Evolutionary conservation across 2,797 vertebrate species (phyloP), one percentile per base, ranked within the genome.

Genomic region (Pipistrellus kuhlii): DNA sequence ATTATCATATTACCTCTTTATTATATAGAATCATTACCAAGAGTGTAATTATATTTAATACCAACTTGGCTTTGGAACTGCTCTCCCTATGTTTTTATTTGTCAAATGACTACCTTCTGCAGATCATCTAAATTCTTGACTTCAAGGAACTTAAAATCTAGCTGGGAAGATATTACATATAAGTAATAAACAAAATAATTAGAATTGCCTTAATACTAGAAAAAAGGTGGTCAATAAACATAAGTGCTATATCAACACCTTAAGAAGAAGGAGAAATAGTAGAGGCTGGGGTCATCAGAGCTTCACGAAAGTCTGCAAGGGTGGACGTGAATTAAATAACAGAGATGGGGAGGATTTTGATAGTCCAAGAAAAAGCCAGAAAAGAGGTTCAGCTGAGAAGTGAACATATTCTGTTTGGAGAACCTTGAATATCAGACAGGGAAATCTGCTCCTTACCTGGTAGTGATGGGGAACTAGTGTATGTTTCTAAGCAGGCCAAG

Each of bases 121-220:
- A 76, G 32, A 94, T 1, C 12, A 15, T 93, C 86, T 87, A 38
- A 85, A 76, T 96, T 76, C 73, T n/a, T 14, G 15, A 88, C 44
- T 73, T 87, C 20, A 53, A 73, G 41, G 14, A 85, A 71, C 10
- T 88, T 53, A 77, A 84, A 76, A 18, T 92, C 46, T 88, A 88
- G 6, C 72, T 90, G 57, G 59, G 48, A 38, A 76, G 32, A 59
- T 51, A 30, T 68, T 93, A 92, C 4, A 44, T 12, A 59, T 20
- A 51, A 91, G 13, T 57, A 90, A 76, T 44, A 71, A 90, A 75
- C 35, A 82, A 92, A 92, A 85, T 88, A 88, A 83, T 69, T 76
- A 95, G 62, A 81, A 77, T 59, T 64, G 75, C 8, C n/a, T 68
- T 75, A 90, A 48, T 90, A 77, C 9, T 13, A 35, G 44, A 69